Evolutionary conservation across 1,140 invertebrate species (phyloP), one percentile per base, ranked within the genome.

Genomic region (Reticulitermes speratus): DNA sequence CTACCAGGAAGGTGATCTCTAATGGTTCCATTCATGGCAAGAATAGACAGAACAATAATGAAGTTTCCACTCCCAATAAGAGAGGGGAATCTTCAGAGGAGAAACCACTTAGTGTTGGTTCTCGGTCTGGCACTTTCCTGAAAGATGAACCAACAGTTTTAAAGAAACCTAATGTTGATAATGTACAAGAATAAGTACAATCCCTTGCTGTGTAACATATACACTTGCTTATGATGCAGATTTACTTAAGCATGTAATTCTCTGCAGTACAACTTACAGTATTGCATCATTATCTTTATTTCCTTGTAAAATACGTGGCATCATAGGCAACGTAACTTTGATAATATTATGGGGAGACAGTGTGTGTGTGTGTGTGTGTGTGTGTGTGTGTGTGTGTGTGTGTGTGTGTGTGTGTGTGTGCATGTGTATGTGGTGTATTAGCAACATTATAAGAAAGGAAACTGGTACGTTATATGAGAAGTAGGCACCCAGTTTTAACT

Each of bases 111-210:
- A 82, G 90, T 12, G 91, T 92, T 45, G 92, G 91, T 82, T 92
- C 91, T 21, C 91, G 95, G 86, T 96, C 95, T 1, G 94, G 94
- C 21, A 96, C 95, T 0, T 96, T 96, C 88, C 90, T 95, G 16
- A 96, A 95, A 89, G 95, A 96, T 88, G 94, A 96, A 89, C 91
- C 94, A 83, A 91, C 94, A 23, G 91, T 93, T 88, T 89, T 93
- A 30, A 92, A 93, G 83, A 92, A 91, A 55, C 88, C 90, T 7
- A 91, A 91, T 83, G 90, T 92, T 85, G 90, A 91, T 86, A 90
- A 91, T 12, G 89, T 90, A 48, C 90, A 91, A 85, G 91, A 91
- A 59, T 86, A 85, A 86, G 21, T 14, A 30, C 2, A 48, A 16
- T 16, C 21, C 3, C 19, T 32, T 83, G 82, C 38, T 75, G 65